A percentile compares a stretch with the other conserved stretches of the same genome.
phyloP scores from a whole-genome alignment of 2,797 vertebrate species.

The Adelosebastes latens region DNA sequence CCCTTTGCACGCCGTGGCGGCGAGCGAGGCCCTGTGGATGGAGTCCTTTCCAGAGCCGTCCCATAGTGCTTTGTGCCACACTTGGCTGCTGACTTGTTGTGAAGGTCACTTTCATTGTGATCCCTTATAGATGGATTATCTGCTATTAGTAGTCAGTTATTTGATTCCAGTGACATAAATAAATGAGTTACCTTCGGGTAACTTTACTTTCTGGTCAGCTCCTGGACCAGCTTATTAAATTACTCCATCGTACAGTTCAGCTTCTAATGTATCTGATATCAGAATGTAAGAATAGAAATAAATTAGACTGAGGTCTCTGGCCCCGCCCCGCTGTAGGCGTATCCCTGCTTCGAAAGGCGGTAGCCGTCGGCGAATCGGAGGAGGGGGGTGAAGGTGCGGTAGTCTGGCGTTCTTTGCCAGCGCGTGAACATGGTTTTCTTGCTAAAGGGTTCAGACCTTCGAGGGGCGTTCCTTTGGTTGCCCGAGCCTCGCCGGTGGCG shows the following conservation, averaged over 20 bases:
- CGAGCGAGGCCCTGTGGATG: neutral
- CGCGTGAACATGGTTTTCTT: constrained; percentile 88
- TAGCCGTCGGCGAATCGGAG: constrained; percentile 79
- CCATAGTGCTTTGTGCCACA: constrained; percentile 36
- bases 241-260: neutral
- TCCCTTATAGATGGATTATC: neutral
- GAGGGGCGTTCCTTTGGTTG: constrained; percentile 70
- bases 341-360: constrained; percentile 62
- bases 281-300: neutral
- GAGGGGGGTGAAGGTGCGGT: constrained; percentile 84
- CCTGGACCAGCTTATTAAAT: neutral
- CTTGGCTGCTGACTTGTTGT: constrained; percentile 20
- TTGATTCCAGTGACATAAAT: constrained; percentile 2
- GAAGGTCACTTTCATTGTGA: constrained; percentile 44
- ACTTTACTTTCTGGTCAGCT: neutral
- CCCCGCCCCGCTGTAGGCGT: constrained; percentile 77
- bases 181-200: neutral
- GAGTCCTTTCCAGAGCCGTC: constrained; percentile 24
- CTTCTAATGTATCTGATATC: neutral
- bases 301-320: constrained; percentile 88
- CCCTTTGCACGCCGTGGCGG: constrained; percentile 32
- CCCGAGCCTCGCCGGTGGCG: constrained; percentile 45
- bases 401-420: constrained; percentile 84
- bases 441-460: constrained; percentile 84
- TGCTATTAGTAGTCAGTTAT: neutral